These are phyloP conservation scores for Chironomus striatipennis DNA, from an alignment of 1,140 invertebrate species.

Conservation along the genomic window DNA sequence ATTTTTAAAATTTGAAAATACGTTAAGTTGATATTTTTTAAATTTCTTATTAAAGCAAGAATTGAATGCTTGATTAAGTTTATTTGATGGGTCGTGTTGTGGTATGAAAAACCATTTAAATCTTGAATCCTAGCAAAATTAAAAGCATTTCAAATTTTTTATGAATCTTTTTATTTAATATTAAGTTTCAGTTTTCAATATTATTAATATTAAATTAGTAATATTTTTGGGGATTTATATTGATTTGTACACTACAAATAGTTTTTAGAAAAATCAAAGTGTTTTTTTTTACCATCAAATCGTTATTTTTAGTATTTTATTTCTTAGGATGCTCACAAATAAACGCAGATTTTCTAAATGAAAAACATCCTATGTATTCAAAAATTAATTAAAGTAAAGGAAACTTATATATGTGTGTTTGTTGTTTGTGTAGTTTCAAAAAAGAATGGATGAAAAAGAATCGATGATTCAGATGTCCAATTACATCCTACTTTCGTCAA, in stretches of 20 bases:
- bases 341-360: no score
- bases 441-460: not conserved
- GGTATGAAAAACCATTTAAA: no score
- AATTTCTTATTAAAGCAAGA: no score
- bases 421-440: not conserved
- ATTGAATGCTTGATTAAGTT: no score
- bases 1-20: no score
- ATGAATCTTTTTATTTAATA: conserved; percentile 15
- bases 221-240: conserved; percentile 5
- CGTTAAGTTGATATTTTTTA: no score
- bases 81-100: no score
- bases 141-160: not conserved
- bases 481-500: not conserved
- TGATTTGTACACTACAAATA: conserved; percentile 5
- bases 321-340: not conserved
- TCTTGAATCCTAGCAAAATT: not conserved
- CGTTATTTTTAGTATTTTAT: not conserved
- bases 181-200: conserved; percentile 14
- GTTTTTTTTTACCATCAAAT: conserved; percentile 7
- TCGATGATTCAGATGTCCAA: not conserved
- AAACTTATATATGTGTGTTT: not conserved
- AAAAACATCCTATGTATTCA: not conserved
- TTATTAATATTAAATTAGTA: conserved; percentile 3
- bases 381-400: not conserved
- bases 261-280: not conserved